phyloP scores from a whole-genome alignment of 2,888 invertebrate species.

The Acrobasis consociella region DNA sequence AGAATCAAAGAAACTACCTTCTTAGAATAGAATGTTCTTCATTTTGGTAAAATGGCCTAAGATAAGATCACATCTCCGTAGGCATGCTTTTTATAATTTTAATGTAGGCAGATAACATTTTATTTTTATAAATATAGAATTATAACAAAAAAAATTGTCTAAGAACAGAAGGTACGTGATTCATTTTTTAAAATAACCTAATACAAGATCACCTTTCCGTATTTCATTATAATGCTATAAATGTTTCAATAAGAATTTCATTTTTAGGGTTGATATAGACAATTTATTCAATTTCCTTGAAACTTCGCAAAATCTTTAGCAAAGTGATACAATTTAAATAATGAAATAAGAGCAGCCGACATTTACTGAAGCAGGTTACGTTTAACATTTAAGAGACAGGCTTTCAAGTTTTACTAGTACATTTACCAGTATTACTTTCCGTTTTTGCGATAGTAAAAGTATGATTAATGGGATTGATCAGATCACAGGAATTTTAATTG shows the following conservation, averaged over 20 bases:
- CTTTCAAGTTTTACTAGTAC: conserved; percentile 41
- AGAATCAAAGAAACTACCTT: too few species aligned
- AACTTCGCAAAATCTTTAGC: background rate
- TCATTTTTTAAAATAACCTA: too few species aligned
- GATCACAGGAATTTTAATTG: conserved; percentile 58
- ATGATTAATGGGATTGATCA: conserved; percentile 58
- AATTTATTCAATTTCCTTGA: background rate
- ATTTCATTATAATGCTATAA: too few species aligned
- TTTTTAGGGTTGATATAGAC: background rate
- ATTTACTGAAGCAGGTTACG: conserved; percentile 27
- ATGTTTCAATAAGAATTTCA: background rate
- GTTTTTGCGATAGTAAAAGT: conserved; percentile 55
- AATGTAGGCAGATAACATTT: too few species aligned
- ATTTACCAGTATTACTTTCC: conserved; percentile 46
- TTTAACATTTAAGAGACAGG: conserved; percentile 43
- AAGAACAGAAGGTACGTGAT: too few species aligned
- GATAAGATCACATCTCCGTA: too few species aligned
- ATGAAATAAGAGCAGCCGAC: conserved; percentile 28
- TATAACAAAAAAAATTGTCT: too few species aligned
- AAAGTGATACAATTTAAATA: background rate
- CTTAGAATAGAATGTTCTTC: too few species aligned
- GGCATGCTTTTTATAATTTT: too few species aligned
- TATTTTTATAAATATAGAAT: too few species aligned
- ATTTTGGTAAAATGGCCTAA: too few species aligned
- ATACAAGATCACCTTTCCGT: too few species aligned